Evolutionary conservation across 2,888 invertebrate species (phyloP).

Genomic region (Ceratothoa steindachneri): DNA sequence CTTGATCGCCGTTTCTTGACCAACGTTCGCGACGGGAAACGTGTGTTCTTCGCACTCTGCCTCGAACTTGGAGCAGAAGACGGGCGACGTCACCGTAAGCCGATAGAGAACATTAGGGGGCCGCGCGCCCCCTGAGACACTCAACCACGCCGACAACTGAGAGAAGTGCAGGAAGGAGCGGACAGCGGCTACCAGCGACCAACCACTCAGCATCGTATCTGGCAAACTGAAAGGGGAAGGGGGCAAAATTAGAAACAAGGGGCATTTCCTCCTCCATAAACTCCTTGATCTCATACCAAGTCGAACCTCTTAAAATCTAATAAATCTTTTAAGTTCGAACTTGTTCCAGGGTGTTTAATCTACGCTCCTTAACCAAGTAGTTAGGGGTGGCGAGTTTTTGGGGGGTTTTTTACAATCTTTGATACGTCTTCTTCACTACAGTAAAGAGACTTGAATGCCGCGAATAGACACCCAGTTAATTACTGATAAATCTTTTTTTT

Average conservation of each 20-base stretch:
- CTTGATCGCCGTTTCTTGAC: conserved; percentile 62
- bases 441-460: too few species aligned
- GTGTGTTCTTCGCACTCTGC: conserved; percentile 62
- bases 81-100: conserved; percentile 66
- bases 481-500: too few species aligned
- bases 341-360: too few species aligned
- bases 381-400: too few species aligned
- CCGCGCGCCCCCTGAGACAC: conserved; percentile 54
- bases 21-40: conserved; percentile 67
- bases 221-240: conserved; percentile 47
- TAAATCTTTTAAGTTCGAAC: background rate
- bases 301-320: too few species aligned
- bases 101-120: conserved; percentile 62
- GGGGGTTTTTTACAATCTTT: too few species aligned
- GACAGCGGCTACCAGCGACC: conserved; percentile 74
- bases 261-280: too few species aligned
- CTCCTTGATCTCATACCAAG: too few species aligned
- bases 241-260: too few species aligned
- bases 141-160: conserved; percentile 88
- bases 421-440: too few species aligned
- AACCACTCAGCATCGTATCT: conserved; percentile 57
- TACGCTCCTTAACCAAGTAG: too few species aligned
- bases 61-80: conserved; percentile 59
- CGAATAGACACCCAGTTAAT: too few species aligned
- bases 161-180: conserved; percentile 94